phyloP scores from a whole-genome alignment of 2,888 invertebrate genomes.

The Antheraea assamensis region DNA sequence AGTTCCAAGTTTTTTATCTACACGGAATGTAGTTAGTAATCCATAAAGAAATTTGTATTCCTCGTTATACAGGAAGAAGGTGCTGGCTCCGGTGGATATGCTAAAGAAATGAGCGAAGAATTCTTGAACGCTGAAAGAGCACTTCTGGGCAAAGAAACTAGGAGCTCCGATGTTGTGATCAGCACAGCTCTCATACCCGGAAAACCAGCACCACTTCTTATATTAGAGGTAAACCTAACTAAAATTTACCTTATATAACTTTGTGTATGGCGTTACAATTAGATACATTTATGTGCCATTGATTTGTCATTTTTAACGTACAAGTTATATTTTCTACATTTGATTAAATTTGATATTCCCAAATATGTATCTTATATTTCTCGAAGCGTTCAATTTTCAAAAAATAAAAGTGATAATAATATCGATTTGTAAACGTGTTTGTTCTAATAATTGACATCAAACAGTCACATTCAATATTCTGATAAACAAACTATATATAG shows the following conservation, averaged over 20 bases:
- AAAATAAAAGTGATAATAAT: not conserved
- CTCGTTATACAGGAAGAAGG: slow-evolving; percentile 84
- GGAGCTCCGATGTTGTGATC: slow-evolving; percentile 93
- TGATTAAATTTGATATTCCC: not conserved
- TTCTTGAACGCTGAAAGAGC: slow-evolving; percentile 94
- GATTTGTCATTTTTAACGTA: no score
- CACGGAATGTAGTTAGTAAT: not conserved
- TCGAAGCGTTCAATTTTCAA: not conserved
- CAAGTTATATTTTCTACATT: no score
- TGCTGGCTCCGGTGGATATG: slow-evolving; percentile 84
- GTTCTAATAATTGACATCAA: not conserved
- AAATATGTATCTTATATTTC: not conserved
- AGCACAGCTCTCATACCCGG: slow-evolving; percentile 96
- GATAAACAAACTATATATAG: not conserved
- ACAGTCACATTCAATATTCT: not conserved
- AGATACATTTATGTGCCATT: no score
- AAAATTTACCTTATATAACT: not conserved
- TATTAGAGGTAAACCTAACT: slow-evolving; percentile 84
- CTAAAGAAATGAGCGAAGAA: slow-evolving; percentile 93
- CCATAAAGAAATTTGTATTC: not conserved
- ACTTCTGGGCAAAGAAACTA: slow-evolving; percentile 92
- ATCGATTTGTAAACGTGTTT: not conserved
- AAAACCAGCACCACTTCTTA: slow-evolving; percentile 90
- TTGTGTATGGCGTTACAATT: not conserved
- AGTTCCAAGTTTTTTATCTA: not conserved